Evolutionary conservation across 23 tunicate species (phyloP), one percentile per base, ranked within the genome.

Genomic region (Styela clava): DNA sequence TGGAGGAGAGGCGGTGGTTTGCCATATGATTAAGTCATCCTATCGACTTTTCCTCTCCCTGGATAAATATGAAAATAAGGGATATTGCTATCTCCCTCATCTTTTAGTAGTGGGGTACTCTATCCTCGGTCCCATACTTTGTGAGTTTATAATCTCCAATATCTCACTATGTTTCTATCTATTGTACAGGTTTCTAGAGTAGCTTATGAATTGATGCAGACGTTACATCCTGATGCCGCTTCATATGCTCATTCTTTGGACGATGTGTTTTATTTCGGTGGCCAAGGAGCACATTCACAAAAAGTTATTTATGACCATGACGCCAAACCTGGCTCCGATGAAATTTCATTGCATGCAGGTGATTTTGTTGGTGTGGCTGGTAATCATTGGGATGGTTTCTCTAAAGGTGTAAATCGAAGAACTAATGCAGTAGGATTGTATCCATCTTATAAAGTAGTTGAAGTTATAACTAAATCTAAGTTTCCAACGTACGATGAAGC

Each of bases 351-450:
- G 31, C 51, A 71, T 25, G 89, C 81, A 21, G 98, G 98, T 2
- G 98, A 93, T 36, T 21, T 81, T 16, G 69, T 93, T 7, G 89
- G 79, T 2, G n/a, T 93, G 2, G 85, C 89, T 3, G 98, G 98
- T 2, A 93, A 93, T 70, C 98, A 93, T 35, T 93, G 98, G 98
- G 87, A 93, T 31, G 98, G 98, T 51, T 84, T 56, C 37, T 93
- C 98, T 0, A 88, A 84, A 70, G 98, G 98, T n/a, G 64, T 26
- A 3, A 88, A 93, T 76, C 69, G 24, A 19, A 61, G 98, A 32
- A 88, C 93, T 33, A 26, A 62, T 19, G 26, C 81, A 74, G 62
- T 18, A 0, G 98, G 98, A 12, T 68, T 93, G 25, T 93, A 88
- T 82, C 98, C 98, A 7, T 93, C 98, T n/a, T 88, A 89, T 73